These are phyloP conservation scores for Rhagologus leucostigma DNA, from an alignment of 2,113 vertebrate species.

Conservation along the genomic window DNA sequence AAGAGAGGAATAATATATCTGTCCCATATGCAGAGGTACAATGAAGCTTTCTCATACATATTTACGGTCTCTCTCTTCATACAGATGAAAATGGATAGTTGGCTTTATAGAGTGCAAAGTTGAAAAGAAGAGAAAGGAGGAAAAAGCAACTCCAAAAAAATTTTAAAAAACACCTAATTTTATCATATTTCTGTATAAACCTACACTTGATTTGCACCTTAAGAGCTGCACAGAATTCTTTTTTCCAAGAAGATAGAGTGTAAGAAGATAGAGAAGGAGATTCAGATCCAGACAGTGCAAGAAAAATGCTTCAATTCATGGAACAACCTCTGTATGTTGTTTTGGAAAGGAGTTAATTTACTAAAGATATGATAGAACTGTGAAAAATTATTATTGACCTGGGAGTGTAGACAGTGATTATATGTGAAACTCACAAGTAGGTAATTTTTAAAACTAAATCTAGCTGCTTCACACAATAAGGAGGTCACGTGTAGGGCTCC, in stretches of 20 bases:
- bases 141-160: accelerated
- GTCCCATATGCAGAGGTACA: background rate
- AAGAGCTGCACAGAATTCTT: background rate
- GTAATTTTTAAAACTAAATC: background rate
- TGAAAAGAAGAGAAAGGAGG: background rate
- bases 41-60: accelerated
- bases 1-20: background rate
- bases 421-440: background rate
- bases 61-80: background rate
- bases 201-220: background rate
- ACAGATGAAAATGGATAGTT: background rate
- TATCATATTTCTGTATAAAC: background rate
- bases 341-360: background rate
- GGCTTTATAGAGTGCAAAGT: background rate
- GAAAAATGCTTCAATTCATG: background rate
- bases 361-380: background rate
- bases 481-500: accelerated
- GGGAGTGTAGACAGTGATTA: background rate
- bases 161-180: background rate
- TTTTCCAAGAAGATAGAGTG: background rate
- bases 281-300: accelerated
- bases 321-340: background rate
- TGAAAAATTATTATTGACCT: background rate
- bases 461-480: background rate
- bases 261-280: background rate